These are phyloP conservation scores for Coptodon rendalli DNA, from an alignment of 2,113 vertebrate genomes.

Conservation along the genomic window DNA sequence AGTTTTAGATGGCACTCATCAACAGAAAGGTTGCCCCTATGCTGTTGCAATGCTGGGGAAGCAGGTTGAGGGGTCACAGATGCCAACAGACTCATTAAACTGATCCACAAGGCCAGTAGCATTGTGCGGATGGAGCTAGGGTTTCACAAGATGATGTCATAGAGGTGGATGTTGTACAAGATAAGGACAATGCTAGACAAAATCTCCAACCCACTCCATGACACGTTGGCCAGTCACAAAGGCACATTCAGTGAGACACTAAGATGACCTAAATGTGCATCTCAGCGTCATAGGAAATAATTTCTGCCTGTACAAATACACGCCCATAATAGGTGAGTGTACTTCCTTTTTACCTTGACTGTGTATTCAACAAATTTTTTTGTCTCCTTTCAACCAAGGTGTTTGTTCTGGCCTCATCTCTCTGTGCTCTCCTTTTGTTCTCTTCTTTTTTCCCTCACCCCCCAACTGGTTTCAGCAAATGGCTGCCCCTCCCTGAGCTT, in stretches of 20 bases:
- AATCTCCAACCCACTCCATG: background rate
- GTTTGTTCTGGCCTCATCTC: background rate
- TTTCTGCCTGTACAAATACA: background rate
- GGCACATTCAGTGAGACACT: background rate
- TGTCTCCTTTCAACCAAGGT: background rate
- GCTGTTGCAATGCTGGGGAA: background rate
- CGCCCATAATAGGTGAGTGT: background rate
- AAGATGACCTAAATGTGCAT: background rate
- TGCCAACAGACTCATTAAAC: background rate
- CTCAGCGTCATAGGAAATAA: background rate
- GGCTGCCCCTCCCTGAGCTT: background rate
- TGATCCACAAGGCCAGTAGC: background rate
- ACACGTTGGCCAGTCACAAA: too few relatives aligned
- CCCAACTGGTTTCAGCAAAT: background rate
- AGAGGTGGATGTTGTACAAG: background rate
- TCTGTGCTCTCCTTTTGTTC: background rate
- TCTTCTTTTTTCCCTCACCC: background rate
- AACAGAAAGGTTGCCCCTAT: background rate
- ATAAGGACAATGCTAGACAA: background rate
- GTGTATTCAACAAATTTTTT: background rate
- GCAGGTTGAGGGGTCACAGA: background rate
- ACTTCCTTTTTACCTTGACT: background rate
- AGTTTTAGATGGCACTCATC: background rate
- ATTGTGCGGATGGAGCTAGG: background rate
- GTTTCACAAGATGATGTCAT: background rate